Base-by-base conservation (phyloP, 2,888 invertebrate genomes). In the Fragum sueziense region DNA sequence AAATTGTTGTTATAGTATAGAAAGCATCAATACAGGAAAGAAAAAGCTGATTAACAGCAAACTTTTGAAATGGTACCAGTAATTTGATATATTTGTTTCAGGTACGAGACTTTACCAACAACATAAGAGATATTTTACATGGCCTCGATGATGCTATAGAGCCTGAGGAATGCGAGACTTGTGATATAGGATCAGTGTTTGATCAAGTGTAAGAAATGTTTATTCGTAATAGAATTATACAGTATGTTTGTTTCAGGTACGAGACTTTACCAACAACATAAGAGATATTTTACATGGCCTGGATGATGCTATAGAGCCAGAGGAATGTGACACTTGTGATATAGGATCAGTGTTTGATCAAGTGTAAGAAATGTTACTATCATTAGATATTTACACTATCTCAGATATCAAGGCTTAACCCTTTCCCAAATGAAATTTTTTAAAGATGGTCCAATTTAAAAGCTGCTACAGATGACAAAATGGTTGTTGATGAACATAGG, bases 91-190 rank as follows among this genome's bases (percentile, higher is more conserved):
- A 14, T n/a, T 20, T 33, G 7, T 65, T 72, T 1, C 74, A 92
- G 95, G 85, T 95, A 52, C 94, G 95, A 86, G 95, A 95, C 84
- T 96, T 96, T 87, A 96, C 96, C 0, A 95, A 90, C 87, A 95
- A 95, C 88, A 89, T 95, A 1, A 94, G 94, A 84, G 95, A 95
- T 74, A 94, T 96, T 52, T 92, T 95, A 0, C 93, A 93, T 78
- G 92, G 93, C 9, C 92, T 96, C 85, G 95, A 95, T 76, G 94
- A 94, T 81, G 90, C 96, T 9, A 80, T 84, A 37, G 87, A 87
- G 47, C 87, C 89, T 29, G 78, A 75, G 27, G 74, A 79, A 11
- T 88, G 85, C 85, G 89, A 90, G 25, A 79, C 83, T 6, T 89
- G 89, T 85, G 88, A 91, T 76, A 67, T 90, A 27, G 74, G 84